These are phyloP conservation scores for Corythornis leucogaster DNA, from an alignment of 2,797 vertebrate species.

Conservation along the genomic window DNA sequence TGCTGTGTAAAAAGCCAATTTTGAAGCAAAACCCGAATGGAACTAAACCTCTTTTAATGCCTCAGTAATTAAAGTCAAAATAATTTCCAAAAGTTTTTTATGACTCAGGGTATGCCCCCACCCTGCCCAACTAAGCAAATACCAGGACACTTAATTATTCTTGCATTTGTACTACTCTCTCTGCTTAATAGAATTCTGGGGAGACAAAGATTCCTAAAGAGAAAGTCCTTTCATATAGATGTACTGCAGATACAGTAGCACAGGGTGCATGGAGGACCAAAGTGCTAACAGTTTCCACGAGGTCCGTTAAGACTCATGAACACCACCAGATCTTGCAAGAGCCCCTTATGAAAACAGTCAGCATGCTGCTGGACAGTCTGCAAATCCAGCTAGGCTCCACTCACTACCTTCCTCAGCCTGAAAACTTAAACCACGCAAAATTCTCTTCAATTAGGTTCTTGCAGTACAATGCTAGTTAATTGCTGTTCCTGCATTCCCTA, in stretches of 20 bases:
- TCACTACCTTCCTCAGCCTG: neutral
- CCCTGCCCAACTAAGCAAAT: neutral
- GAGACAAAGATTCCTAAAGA: neutral
- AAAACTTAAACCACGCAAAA: neutral
- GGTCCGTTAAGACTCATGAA: rapidly evolving
- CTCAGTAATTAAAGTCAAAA: neutral
- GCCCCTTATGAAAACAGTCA: neutral
- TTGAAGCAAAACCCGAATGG: neutral
- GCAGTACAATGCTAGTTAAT: neutral
- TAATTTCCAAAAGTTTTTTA: neutral
- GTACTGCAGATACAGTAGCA: neutral
- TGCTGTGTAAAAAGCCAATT: neutral
- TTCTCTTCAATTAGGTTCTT: neutral
- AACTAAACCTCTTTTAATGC: neutral
- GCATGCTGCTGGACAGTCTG: neutral
- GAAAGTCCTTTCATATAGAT: neutral
- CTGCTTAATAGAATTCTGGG: neutral
- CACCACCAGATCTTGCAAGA: neutral
- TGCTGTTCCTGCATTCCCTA: neutral
- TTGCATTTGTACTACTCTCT: neutral
- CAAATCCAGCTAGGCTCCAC: neutral
- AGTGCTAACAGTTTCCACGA: rapidly evolving
- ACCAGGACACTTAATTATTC: neutral
- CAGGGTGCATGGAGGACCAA: neutral
- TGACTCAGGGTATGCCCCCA: neutral